These are phyloP conservation scores for Hystrix brachyura DNA, from an alignment of 2,113 vertebrate species.

Conservation along the genomic window DNA sequence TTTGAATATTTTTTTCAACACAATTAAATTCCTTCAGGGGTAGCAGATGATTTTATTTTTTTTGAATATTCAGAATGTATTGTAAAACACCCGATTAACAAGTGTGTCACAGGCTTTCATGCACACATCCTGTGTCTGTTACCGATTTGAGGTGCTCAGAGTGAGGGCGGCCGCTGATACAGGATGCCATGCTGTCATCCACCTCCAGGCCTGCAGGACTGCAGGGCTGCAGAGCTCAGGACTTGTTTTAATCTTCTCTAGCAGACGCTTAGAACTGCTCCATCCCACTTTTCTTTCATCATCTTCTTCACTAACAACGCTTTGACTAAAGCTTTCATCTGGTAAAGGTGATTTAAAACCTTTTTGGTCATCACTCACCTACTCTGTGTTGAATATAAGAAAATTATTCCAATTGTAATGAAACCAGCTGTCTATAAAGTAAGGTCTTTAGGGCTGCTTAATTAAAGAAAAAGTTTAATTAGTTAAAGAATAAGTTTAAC, in stretches of 20 bases:
- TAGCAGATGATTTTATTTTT: slow-evolving; percentile 12
- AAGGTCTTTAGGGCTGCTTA: slow-evolving; percentile 54
- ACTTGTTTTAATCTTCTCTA: neutral
- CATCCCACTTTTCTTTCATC: neutral
- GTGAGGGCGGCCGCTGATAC: neutral
- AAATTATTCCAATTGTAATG: slow-evolving; percentile 49
- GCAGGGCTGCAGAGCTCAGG: neutral
- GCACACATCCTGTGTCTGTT: neutral
- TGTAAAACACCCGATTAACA: neutral
- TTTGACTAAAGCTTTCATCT: slow-evolving; percentile 37
- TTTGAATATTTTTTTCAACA: slow-evolving; percentile 43
- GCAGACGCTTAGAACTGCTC: neutral
- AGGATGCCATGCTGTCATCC: too few species aligned
- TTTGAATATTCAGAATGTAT: neutral
- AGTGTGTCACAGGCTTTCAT: neutral
- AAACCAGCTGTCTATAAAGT: slow-evolving; percentile 63
- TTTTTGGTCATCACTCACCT: neutral
- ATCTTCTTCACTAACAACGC: neutral
- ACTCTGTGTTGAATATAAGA: slow-evolving; percentile 29
- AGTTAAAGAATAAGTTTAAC: slow-evolving; percentile 80
- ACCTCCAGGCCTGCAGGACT: accelerated
- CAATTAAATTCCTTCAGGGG: neutral
- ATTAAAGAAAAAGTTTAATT: slow-evolving; percentile 79
- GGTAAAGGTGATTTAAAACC: neutral
- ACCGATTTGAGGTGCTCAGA: neutral